Base-by-base conservation (phyloP, 2,888 invertebrate genomes). In the Sipha maydis region DNA sequence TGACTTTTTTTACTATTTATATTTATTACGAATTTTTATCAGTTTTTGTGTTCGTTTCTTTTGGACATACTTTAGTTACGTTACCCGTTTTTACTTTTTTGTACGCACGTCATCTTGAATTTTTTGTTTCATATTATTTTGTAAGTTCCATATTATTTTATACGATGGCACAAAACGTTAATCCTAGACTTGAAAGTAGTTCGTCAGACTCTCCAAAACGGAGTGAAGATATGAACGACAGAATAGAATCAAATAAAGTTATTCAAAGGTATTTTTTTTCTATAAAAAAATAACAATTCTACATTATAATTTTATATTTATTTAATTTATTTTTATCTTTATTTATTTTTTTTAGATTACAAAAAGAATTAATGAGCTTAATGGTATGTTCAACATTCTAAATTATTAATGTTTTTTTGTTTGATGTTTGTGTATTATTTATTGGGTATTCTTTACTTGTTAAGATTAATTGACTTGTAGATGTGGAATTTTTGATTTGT, bases 351-450 rank as follows among this genome's bases (percentile, higher is more conserved):
- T 92, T 48, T 92, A 97, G 97, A 92, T 93, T 97, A 91, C 97
- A 97, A 92, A 97, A 97, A 91, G 97, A 97, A 92, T 93, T 97
- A 83, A 97, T 97, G 97, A 95, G 95, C 90, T 93, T 97, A 90
- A 97, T 97, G 97, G 92, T 92, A 90, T 90, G 91, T 91, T 85
- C 34, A 28, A 56, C 31, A 48, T 48, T 48, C 14, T 14, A 48
- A 48, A 2, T 48, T 48, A 3, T 48, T 48, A 14, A 48, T 48
- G 14, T 48, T 14, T 48, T n/a, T 48, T 48, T 48, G 14, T 48
- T 48, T 14, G 0, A 14, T 48, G 14, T 41, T 41, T 1, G 3
- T 3, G 14, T 14, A 14, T 48, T 14, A 14, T 1, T n/a, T 14
- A 41, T 14, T 14, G 0, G 3, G 48, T 48, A 1, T 48, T 48